phyloP scores from a whole-genome alignment of 2,888 invertebrate genomes.

The Dioctria linearis region DNA sequence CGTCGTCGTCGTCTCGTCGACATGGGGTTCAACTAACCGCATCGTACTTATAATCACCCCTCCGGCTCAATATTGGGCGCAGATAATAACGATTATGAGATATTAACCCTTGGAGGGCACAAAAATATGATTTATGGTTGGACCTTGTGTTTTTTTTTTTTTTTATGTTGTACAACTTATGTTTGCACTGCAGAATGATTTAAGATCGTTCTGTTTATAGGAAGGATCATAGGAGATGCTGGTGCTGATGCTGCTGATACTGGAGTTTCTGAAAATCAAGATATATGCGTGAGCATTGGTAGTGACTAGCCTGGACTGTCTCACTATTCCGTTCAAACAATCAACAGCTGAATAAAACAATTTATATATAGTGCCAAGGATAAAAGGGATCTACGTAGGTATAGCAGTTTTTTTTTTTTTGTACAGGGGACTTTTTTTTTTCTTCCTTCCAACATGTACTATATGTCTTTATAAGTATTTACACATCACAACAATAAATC shows the following conservation, averaged over 20 bases:
- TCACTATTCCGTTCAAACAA: neutral
- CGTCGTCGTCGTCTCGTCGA: no score
- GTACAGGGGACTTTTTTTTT: constrained; percentile 3
- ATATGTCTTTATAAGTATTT: neutral
- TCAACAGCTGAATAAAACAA: constrained; percentile 27
- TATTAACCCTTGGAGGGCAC: constrained; percentile 44
- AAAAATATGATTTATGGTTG: constrained; percentile 39
- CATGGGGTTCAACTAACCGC: no score
- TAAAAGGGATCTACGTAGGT: neutral
- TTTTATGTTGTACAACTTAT: constrained; percentile 27
- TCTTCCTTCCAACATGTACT: neutral
- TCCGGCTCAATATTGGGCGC: constrained; percentile 23
- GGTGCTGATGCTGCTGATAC: no score
- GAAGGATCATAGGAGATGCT: constrained; percentile 15
- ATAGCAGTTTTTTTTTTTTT: neutral
- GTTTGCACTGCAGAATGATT: constrained; percentile 16
- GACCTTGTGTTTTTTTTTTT: neutral
- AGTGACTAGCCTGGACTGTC: no score
- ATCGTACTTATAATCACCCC: neutral
- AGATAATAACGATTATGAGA: constrained; percentile 49
- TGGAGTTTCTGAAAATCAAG: no score
- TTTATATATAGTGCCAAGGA: neutral
- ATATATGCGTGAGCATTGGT: no score
- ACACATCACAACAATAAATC: neutral
- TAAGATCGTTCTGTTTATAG: neutral